Base-by-base conservation (phyloP, 2,888 invertebrate genomes). In the Aradus depressus region DNA sequence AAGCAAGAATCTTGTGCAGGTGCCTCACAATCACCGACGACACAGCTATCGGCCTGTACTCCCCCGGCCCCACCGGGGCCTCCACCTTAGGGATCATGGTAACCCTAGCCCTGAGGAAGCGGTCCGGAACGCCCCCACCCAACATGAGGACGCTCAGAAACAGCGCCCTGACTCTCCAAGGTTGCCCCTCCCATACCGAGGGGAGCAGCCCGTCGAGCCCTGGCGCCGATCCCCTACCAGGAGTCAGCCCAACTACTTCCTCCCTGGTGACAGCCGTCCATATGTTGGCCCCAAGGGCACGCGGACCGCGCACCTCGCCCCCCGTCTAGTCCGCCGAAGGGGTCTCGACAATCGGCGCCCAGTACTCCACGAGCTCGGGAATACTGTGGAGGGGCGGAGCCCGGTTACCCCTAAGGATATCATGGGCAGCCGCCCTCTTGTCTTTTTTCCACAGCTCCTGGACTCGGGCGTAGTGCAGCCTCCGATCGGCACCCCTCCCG, bases 21-120 rank as follows among this genome's bases (percentile, higher is more conserved):
- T 56, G 52, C 32, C 57, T 42, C 3, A 55, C 43, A 6, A 57
- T 18, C 14, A 58, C 49, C 16, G 56, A 57, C 4, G 41, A 38
- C 8, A 59, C 50, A 5, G 54, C 39, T 14, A 59, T 50, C 2
- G 49, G 49, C 16, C 44, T 2, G 16, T 23, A 38, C n/a, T 52
- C 34, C 19, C 26, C 25, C 14, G 51, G 49, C 4, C 38, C 19
- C 4, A 8, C 23, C 8, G 19, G 37, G 4, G 22, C 19, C 10
- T 3, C 23, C 8, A 12, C 25, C 31, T 54, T 54, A n/a, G n/a
- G n/a, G n/a, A n/a, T n/a, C n/a, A n/a, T n/a, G n/a, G n/a, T n/a
- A n/a, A n/a, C n/a, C n/a, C n/a, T n/a, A n/a, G n/a, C n/a, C n/a
- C n/a, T n/a, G n/a, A n/a, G n/a, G n/a, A n/a, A n/a, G n/a, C n/a